Conservation (phyloP, 2,797 vertebrate genomes). For the Oryzias dopingdopingensis region DNA sequence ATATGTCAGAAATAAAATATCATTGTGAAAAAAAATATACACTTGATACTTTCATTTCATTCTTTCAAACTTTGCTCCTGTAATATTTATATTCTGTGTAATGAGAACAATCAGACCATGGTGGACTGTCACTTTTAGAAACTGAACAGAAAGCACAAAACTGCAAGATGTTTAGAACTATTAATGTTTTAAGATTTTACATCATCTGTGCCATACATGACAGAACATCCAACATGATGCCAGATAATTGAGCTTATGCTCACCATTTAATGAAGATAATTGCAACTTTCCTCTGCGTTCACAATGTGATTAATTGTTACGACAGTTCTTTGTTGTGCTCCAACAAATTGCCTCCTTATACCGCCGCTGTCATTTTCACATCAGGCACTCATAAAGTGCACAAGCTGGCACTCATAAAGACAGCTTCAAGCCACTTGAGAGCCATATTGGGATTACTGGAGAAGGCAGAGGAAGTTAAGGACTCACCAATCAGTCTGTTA, state of each 20-base stretch:
- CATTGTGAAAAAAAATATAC: too few species aligned
- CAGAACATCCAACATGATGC: slow-evolving; percentile 68
- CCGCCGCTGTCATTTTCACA: slow-evolving; percentile 73
- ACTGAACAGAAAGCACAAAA: too few species aligned
- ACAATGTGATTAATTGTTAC: slow-evolving; percentile 82
- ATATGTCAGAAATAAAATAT: too few species aligned
- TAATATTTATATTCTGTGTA: too few species aligned
- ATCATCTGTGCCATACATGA: slow-evolving; percentile 67
- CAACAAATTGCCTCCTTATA: slow-evolving; percentile 76
- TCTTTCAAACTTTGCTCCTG: too few species aligned
- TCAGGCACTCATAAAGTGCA: slow-evolving; percentile 75
- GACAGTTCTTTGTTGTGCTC: slow-evolving; percentile 80
- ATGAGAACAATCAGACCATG: too few species aligned
- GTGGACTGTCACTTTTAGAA: too few species aligned
- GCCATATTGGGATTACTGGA: slow-evolving; percentile 71
- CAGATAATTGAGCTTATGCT: slow-evolving; percentile 79
- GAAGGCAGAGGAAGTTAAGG: slow-evolving; percentile 71
- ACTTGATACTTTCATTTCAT: too few species aligned
- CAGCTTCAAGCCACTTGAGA: slow-evolving; percentile 72
- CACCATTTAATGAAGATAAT: slow-evolving; percentile 83
- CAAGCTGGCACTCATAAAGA: slow-evolving; percentile 70
- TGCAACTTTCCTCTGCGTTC: slow-evolving; percentile 75
- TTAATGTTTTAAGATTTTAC: slow-evolving; percentile 62
- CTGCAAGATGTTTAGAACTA: too few species aligned
- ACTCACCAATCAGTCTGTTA: slow-evolving; percentile 71